Evolutionary conservation across 2,113 vertebrate genomes (phyloP).

Genomic region (Callospermophilus lateralis): DNA sequence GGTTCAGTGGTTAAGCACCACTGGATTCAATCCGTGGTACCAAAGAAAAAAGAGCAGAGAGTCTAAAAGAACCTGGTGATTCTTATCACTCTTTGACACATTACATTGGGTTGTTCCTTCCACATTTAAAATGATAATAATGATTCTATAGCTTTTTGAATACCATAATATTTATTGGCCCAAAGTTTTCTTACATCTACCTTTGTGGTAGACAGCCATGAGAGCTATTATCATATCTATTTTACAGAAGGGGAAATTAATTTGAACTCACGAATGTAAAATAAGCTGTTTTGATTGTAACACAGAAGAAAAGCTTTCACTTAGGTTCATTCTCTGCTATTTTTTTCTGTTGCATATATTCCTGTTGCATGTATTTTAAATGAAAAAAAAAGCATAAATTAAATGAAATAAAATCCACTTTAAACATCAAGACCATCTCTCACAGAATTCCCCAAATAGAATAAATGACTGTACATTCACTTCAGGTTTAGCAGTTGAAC

Average conservation of each 20-base stretch:
- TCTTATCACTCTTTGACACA: background rate
- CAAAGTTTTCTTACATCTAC: background rate
- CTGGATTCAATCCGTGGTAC: too few species aligned
- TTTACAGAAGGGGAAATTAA: background rate
- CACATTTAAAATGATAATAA: background rate
- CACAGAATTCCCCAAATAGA: background rate
- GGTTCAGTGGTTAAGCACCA: too few species aligned
- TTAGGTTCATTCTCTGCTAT: background rate
- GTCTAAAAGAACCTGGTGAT: background rate
- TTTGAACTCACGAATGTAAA: background rate
- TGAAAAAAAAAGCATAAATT: background rate
- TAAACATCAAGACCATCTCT: slow-evolving; percentile 28
- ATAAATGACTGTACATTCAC: background rate
- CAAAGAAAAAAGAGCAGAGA: background rate
- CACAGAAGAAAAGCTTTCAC: background rate
- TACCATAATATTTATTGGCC: background rate
- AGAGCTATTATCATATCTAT: background rate
- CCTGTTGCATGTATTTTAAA: background rate
- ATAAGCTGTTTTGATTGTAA: background rate
- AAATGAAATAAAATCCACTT: background rate
- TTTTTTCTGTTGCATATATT: background rate
- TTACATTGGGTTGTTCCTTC: background rate
- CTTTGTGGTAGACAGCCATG: background rate
- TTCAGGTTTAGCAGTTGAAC: background rate
- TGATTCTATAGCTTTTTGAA: background rate